Base-by-base conservation (phyloP, 2,797 vertebrate genomes). In the Rhinogobio ventralis region DNA sequence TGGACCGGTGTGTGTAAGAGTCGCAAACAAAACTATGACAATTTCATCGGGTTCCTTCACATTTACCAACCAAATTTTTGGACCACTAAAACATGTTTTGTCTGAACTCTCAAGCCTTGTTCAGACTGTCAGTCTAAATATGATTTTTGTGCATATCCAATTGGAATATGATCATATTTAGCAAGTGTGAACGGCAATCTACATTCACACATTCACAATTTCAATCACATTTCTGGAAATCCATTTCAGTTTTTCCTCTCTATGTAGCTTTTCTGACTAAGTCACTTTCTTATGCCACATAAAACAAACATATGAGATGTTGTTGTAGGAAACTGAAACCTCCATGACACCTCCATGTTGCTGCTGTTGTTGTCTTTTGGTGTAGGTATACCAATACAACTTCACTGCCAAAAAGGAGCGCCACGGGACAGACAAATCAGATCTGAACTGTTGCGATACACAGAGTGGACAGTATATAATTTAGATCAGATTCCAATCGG, bases 1-100 rank as follows among this genome's bases (percentile, higher is more conserved):
- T 86, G 87, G 3, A 88, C 89, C 30, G 90, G 94, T 14, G 96
- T 94, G 93, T 96, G 97, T 98, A 92, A 77, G 81, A 51, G 23
- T 75, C 28, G 0, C 30, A 46, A 23, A 46, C 33, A 62, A 66
- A 36, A 28, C 42, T 33, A 25, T 20, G 9, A 28, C 36, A 51
- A 55, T 55, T 46, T 3, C 30, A 36, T 36, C 19, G 2, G 4
- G 20, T 71, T 42, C 2, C 51, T 39, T 60, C 13, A 25, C 74
- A 25, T 76, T 25, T 33, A 19, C 36, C 53, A 42, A 53, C 3
- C 51, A n/a, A 20, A 39, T 20, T 17, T 67, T 36, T 36, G 28
- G 5, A 14, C 25, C 13, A 62, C 25, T 62, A 30, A 64, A 64
- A 15, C 60, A 62, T 62, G 60, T 64, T 2, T 64, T 64, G 51